A percentile compares a stretch with the other conserved stretches of the same genome.
Evolutionary conservation across 2,113 vertebrate genomes (phyloP).

Genomic region (Actenoides hombroni): DNA sequence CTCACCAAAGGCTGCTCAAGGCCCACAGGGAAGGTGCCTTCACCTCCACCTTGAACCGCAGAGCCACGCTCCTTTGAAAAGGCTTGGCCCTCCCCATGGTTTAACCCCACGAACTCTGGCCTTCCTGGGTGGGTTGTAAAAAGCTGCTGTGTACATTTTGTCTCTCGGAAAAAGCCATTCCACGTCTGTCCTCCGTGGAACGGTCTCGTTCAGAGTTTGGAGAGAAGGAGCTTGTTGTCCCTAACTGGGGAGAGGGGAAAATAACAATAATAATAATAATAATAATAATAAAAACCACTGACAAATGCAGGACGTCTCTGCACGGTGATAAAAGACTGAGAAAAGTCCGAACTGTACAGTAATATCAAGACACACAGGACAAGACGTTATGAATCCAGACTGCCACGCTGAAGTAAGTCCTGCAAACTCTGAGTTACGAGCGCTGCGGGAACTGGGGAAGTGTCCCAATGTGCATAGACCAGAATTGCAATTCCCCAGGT

Average conservation of each 20-base stretch:
- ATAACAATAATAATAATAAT: neutral
- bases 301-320: neutral
- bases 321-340: neutral
- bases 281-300: neutral
- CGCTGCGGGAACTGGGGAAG: neutral
- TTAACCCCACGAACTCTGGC: conserved; percentile 25
- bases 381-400: neutral
- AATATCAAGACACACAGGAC: neutral
- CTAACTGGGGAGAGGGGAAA: neutral
- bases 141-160: neutral
- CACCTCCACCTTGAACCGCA: neutral
- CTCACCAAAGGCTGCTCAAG: neutral
- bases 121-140: neutral
- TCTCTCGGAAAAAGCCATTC: neutral
- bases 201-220: neutral
- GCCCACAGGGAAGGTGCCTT: rapidly evolving
- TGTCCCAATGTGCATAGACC: neutral
- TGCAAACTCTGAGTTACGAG: neutral
- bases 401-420: neutral
- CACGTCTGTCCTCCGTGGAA: neutral
- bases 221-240: neutral
- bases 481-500: neutral
- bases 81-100: conserved; percentile 24
- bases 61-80: neutral
- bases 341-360: neutral